Conservation (phyloP, 2,888 invertebrate genomes). For the Himalopsyche kuldschensis region DNA sequence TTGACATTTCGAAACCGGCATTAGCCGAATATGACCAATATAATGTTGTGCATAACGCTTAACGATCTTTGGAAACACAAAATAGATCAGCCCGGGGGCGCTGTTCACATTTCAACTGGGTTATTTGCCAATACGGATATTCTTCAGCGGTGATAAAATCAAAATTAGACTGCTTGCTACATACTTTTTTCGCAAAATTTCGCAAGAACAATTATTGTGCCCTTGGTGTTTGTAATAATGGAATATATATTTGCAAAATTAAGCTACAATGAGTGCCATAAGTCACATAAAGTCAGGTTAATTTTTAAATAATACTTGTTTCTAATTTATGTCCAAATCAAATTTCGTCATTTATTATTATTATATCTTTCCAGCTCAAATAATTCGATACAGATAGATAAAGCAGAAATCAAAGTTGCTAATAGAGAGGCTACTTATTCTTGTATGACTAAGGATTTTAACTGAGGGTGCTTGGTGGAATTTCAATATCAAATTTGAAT, state of each 20-base stretch:
- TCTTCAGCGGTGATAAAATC: background rate
- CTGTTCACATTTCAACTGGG: background rate
- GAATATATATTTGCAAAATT: background rate
- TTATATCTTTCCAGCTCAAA: background rate
- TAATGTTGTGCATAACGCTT: background rate
- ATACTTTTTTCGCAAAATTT: background rate
- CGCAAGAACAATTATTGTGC: background rate
- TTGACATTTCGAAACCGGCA: background rate
- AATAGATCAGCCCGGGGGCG: slow-evolving; percentile 18
- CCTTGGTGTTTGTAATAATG: background rate
- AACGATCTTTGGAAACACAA: slow-evolving; percentile 14
- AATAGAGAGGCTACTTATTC: too few relatives aligned
- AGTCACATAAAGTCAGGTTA: background rate
- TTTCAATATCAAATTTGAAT: too few relatives aligned
- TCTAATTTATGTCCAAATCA: background rate
- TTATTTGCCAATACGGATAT: background rate
- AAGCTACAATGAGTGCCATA: background rate
- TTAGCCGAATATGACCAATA: background rate
- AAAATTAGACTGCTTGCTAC: background rate
- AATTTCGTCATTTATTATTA: background rate
- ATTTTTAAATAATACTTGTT: background rate
- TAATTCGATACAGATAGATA: background rate
- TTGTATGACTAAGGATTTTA: too few relatives aligned
- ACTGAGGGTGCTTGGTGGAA: too few relatives aligned
- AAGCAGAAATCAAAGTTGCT: too few relatives aligned